These are phyloP conservation scores for Drosophila miranda DNA, from an alignment of 1,140 invertebrate species.

Conservation along the genomic window DNA sequence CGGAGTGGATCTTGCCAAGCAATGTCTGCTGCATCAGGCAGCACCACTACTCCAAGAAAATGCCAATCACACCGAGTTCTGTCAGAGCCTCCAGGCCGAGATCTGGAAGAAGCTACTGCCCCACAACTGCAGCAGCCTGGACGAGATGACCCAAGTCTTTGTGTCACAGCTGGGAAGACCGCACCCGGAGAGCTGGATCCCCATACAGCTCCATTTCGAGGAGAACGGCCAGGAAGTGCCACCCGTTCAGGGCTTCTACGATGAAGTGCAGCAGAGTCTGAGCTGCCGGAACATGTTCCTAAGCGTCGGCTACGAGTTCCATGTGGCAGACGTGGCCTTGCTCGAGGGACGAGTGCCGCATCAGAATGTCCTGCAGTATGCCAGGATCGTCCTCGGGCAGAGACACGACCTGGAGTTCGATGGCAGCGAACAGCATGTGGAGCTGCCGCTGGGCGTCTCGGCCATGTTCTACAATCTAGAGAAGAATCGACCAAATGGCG, in stretches of 20 bases:
- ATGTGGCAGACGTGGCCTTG: constrained; percentile 35
- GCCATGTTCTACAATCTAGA: constrained; percentile 65
- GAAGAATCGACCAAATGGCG: background rate
- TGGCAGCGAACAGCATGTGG: constrained; percentile 49
- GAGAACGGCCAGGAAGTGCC: constrained; percentile 17
- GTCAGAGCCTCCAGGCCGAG: constrained; percentile 48
- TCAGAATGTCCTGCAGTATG: constrained; percentile 61
- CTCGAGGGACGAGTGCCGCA: constrained; percentile 30
- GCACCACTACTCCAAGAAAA: constrained; percentile 18
- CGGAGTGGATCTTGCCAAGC: constrained; percentile 52
- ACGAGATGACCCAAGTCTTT: constrained; percentile 32
- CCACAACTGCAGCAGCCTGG: constrained; percentile 26
- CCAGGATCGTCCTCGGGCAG: constrained; percentile 52
- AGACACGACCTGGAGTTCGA: constrained; percentile 72
- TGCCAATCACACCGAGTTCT: constrained; percentile 64
- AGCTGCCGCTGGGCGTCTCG: constrained; percentile 57
- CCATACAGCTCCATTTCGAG: constrained; percentile 42
- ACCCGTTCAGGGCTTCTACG: constrained; percentile 41
- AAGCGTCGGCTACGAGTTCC: constrained; percentile 70
- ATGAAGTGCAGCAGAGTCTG: constrained; percentile 48
- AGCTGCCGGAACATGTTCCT: constrained; percentile 72
- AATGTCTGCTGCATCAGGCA: constrained; percentile 52
- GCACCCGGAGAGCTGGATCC: constrained; percentile 56
- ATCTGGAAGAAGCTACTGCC: constrained; percentile 59
- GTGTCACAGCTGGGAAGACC: constrained; percentile 71